Conservation (phyloP, 2,113 vertebrate species). For the Odocoileus hemionus region DNA sequence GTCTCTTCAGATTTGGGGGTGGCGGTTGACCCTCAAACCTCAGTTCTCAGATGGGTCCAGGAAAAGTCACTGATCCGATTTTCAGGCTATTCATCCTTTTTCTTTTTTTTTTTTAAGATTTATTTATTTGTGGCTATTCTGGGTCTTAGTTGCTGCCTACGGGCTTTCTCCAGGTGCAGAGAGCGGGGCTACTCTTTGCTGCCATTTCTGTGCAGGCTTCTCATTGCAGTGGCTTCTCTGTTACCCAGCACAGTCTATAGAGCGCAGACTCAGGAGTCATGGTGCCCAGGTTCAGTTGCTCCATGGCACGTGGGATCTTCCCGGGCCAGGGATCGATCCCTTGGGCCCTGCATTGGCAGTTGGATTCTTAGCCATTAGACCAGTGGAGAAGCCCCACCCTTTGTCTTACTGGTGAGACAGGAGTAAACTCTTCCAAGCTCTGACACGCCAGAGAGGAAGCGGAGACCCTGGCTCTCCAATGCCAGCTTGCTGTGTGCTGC, state of each 20-base stretch:
- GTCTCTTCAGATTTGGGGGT: not conserved
- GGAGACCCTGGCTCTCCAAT: fast-evolving
- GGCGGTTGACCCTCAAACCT: not conserved
- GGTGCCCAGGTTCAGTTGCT: not conserved
- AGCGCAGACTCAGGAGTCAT: not conserved
- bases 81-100: not conserved
- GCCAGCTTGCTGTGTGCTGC: fast-evolving
- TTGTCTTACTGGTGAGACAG: not conserved
- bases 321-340: not conserved
- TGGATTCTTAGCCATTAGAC: not conserved
- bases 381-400: not conserved
- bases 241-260: not conserved
- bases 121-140: not conserved
- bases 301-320: not conserved
- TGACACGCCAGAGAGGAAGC: fast-evolving
- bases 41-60: not conserved
- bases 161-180: not conserved
- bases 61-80: not conserved
- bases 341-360: not conserved
- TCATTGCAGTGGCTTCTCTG: not conserved
- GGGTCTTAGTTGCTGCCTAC: fast-evolving
- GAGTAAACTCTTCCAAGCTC: not conserved
- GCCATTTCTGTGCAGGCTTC: not conserved
- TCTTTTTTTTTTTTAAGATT: not conserved
- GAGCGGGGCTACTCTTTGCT: not conserved